Percentiles rank a stretch among this genome's conserved stretches.
Conservation (phyloP, 2,113 vertebrate species). For the Columba janthina region DNA sequence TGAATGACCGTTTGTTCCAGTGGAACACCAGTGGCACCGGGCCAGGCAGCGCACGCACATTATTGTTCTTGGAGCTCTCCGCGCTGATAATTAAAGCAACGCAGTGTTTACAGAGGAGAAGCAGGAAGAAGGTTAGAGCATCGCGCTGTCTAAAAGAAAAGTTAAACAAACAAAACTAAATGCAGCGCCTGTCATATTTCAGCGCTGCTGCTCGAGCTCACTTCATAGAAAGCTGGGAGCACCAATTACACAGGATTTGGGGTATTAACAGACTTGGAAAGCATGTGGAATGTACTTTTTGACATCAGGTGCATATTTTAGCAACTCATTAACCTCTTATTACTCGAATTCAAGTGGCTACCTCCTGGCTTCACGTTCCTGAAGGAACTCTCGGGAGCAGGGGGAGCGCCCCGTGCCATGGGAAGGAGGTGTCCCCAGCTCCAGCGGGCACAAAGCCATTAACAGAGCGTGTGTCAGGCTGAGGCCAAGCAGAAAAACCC, state of each 20-base stretch:
- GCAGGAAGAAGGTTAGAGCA: constrained; percentile 47
- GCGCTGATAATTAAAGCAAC: constrained; percentile 54
- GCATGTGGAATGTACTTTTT: neutral
- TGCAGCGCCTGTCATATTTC: neutral
- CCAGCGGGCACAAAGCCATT: neutral
- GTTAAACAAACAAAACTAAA: constrained; percentile 58
- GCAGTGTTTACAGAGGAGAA: constrained; percentile 36
- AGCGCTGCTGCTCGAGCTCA: neutral
- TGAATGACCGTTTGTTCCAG: constrained; percentile 55
- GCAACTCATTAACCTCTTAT: constrained; percentile 40
- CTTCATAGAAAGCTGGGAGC: neutral
- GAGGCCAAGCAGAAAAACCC: neutral
- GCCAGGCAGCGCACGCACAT: neutral
- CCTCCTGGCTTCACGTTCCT: neutral
- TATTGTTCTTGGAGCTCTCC: constrained; percentile 67
- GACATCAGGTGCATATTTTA: constrained; percentile 52
- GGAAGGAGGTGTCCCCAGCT: neutral
- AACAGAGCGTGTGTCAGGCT: neutral
- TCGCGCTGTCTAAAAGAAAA: constrained; percentile 31
- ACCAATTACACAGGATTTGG: neutral
- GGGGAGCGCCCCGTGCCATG: neutral
- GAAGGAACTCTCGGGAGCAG: neutral
- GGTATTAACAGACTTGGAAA: constrained; percentile 8
- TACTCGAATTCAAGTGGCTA: neutral
- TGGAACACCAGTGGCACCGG: neutral